Evolutionary conservation across 2,113 vertebrate species (phyloP), one percentile per base, ranked within the genome.

Genomic region (Egretta garzetta): DNA sequence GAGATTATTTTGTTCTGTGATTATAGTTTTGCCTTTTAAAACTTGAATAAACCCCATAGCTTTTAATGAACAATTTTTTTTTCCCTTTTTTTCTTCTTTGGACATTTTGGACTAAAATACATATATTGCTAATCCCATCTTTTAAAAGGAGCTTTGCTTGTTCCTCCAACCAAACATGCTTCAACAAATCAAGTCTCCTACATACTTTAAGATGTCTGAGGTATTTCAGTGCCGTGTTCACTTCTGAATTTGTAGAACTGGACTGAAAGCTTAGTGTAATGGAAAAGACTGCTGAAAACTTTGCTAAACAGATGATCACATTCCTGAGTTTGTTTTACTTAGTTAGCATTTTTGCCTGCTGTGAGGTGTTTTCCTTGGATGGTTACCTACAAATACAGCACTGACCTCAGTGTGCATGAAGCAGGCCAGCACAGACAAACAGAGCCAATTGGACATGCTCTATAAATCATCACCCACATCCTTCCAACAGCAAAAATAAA

Each of bases 391-490:
- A 96, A 96, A 97, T 75, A 96, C 88, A 96, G 95, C 95, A 63
- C 95, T 95, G 97, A 98, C 96, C 96, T 96, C 95, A 93, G 94
- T 33, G 74, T 96, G 91, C 87, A 74, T 81, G 96, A 96, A 92
- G 91, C 96, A 82, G 96, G 89, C 94, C 93, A 90, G 91, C 88
- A 94, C 97, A 95, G 96, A 95, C 97, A 98, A 98, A 98, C 96
- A 97, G 77, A 97, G 97, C 96, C 97, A 93, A 98, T 97, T 97
- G 97, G 97, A 98, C 93, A 94, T 97, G 96, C 97, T 98, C 97
- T 96, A 98, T 98, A 98, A 98, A 98, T 98, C 98, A 98, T 98
- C 97, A 97, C 97, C 96, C 97, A 96, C 93, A 97, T 98, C 96
- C 97, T 97, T 98, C 96, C 95, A 97, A 96, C 98, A 98, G 97